Conservation (phyloP, 2,888 invertebrate species). For the Tipula unca region DNA sequence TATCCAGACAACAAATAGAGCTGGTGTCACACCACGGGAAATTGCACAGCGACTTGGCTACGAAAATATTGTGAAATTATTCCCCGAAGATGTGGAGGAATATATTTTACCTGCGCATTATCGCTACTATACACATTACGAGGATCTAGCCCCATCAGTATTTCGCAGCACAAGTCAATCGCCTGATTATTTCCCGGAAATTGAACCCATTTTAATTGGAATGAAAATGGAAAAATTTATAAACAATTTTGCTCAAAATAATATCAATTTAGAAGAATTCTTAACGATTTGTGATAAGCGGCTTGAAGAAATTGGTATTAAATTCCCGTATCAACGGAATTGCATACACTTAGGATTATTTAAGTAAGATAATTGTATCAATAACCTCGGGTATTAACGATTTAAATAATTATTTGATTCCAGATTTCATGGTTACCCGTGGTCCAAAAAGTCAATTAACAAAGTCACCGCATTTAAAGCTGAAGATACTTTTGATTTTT, state of each 20-base stretch:
- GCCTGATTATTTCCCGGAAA: conserved; percentile 37
- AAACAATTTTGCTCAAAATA: conserved; percentile 34
- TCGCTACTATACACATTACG: conserved; percentile 33
- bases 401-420: not conserved
- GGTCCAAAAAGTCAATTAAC: conserved; percentile 35
- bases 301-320: conserved; percentile 33
- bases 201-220: conserved; percentile 32
- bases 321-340: conserved; percentile 34
- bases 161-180: not conserved
- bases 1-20: conserved; percentile 31
- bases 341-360: conserved; percentile 36
- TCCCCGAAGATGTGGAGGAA: conserved; percentile 30
- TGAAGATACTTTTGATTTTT: conserved; percentile 27
- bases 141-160: conserved; percentile 29
- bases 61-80: conserved; percentile 34
- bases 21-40: conserved; percentile 36
- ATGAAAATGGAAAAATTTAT: conserved; percentile 31
- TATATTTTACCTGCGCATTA: conserved; percentile 35
- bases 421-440: conserved; percentile 39
- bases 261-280: conserved; percentile 34
- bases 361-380: conserved; percentile 30
- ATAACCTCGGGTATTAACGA: not conserved
- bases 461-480: conserved; percentile 30
- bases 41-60: conserved; percentile 38
- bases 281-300: conserved; percentile 33